A percentile compares a stretch with the other conserved stretches of the same genome.
Conservation (phyloP, 2,113 vertebrate species). For the Dicaeum eximium region DNA sequence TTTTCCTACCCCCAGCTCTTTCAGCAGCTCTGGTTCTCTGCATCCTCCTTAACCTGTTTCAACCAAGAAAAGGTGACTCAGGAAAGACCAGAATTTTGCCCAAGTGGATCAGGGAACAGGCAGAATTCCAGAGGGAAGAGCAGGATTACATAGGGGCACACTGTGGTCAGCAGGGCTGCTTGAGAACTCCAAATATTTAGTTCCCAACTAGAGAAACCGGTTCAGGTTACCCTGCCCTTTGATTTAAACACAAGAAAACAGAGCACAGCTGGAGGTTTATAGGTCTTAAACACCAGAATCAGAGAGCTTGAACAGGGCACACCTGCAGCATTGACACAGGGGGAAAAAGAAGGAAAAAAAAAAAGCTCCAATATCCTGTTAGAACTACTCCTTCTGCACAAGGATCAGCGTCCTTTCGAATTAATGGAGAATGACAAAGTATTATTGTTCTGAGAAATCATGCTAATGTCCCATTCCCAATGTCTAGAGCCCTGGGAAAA, state of each 20-base stretch:
- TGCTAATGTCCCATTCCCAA: not conserved
- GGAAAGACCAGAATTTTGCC: not conserved
- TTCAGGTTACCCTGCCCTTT: slow-evolving; percentile 25
- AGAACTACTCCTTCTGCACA: not conserved
- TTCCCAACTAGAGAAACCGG: not conserved
- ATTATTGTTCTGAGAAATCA: not conserved
- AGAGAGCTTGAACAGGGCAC: not conserved
- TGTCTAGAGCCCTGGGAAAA: not conserved
- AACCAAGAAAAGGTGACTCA: not conserved
- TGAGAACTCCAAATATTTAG: not conserved
- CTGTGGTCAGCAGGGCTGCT: not conserved
- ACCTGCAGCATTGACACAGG: not conserved
- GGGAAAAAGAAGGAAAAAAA: fast-evolving
- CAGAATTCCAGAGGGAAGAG: not conserved
- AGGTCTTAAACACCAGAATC: not conserved
- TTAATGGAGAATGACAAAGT: not conserved
- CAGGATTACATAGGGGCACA: not conserved
- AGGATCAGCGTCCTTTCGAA: not conserved
- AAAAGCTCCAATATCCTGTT: not conserved
- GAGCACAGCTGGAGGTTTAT: not conserved
- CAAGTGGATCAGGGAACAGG: not conserved
- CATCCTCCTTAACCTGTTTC: not conserved
- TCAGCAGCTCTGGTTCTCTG: not conserved
- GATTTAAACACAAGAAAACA: not conserved
- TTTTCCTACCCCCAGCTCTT: not conserved